Evolutionary conservation across 2,113 vertebrate species (phyloP).

Genomic region (Rhabdornis inornatus): DNA sequence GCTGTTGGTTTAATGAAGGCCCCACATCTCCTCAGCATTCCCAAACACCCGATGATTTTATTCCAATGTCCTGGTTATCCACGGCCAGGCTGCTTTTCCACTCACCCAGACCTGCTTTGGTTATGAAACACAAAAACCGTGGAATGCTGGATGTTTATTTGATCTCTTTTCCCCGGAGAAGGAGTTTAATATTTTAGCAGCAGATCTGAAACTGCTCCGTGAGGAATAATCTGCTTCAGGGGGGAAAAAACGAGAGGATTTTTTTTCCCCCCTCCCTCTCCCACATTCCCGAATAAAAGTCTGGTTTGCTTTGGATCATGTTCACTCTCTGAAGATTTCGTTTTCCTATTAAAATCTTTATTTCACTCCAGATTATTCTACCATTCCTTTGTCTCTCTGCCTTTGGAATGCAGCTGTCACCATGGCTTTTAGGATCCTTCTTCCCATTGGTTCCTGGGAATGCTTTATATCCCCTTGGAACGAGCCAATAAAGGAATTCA

Average conservation of each 20-base stretch:
- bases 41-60: conserved; percentile 36
- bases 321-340: conserved; percentile 64
- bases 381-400: conserved; percentile 61
- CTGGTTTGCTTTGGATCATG: conserved; percentile 35
- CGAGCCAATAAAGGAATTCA: conserved; percentile 53
- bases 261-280: background rate
- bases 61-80: background rate
- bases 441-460: conserved; percentile 49
- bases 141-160: conserved; percentile 62
- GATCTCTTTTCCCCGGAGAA: conserved; percentile 41
- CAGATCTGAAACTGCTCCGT: conserved; percentile 6
- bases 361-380: conserved; percentile 66
- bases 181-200: conserved; percentile 58
- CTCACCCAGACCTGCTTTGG: conserved; percentile 12
- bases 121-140: background rate
- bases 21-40: conserved; percentile 12
- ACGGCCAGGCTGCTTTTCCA: conserved; percentile 53
- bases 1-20: background rate
- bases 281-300: conserved; percentile 29
- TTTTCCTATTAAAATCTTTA: conserved; percentile 75
- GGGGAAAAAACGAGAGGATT: background rate
- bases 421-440: conserved; percentile 37
- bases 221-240: conserved; percentile 1
- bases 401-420: conserved; percentile 62
- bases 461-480: conserved; percentile 50